These are phyloP conservation scores for Poecilia velifera DNA, from an alignment of 2,797 vertebrate genomes.

Conservation along the genomic window DNA sequence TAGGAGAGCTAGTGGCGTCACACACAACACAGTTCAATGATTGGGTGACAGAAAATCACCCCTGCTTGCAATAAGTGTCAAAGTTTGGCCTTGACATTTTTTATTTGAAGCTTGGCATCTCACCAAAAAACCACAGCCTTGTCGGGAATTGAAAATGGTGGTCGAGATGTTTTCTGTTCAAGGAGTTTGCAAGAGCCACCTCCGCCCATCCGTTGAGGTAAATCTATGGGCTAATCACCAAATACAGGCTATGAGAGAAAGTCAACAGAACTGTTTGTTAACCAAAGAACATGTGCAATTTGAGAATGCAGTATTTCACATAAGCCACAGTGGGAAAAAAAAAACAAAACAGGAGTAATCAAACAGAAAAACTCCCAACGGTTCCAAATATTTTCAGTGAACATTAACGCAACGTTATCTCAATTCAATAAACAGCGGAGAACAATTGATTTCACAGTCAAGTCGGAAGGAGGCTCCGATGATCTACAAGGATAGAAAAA, in stretches of 20 bases:
- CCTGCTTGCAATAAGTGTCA: not conserved
- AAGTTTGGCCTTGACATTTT: no score
- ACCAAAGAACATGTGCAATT: not conserved
- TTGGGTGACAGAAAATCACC: no score
- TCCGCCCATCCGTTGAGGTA: no score
- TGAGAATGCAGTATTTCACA: not conserved
- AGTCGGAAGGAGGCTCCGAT: conserved; percentile 1
- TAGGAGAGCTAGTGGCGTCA: not conserved
- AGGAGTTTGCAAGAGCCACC: no score
- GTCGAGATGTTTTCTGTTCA: no score
- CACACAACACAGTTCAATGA: not conserved
- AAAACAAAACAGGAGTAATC: not conserved
- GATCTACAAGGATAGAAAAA: conserved; percentile 1
- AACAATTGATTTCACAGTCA: not conserved
- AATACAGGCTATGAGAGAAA: not conserved
- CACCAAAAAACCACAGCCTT: no score
- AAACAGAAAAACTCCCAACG: not conserved
- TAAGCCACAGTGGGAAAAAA: not conserved
- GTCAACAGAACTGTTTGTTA: not conserved
- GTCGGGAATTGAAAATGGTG: no score
- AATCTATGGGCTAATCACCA: not conserved
- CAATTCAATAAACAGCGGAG: not conserved
- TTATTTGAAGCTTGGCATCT: no score
- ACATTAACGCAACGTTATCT: not conserved
- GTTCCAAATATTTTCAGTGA: not conserved